Evolutionary conservation across 2,888 invertebrate species (phyloP).

Genomic region (Halictus quadricinctus): DNA sequence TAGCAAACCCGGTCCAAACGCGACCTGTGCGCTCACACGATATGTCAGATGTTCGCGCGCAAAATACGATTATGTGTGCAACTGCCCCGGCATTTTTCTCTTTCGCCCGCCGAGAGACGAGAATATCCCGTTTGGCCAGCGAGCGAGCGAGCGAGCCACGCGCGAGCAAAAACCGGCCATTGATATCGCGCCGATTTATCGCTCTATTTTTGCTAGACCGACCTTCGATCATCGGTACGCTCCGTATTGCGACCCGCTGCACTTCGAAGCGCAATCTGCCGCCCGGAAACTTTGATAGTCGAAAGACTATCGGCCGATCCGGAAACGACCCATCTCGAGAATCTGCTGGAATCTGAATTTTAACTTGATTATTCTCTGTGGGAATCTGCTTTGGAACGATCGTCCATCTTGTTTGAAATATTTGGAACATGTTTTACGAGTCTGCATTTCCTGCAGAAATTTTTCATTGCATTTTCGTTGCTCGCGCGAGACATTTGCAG

Average conservation of each 20-base stretch:
- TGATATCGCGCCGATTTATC: slow-evolving; percentile 61
- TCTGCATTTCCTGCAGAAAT: not conserved
- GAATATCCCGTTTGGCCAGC: not conserved
- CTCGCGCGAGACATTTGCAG: not conserved
- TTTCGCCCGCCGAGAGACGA: slow-evolving; percentile 7
- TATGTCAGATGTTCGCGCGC: not conserved
- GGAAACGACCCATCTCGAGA: not conserved
- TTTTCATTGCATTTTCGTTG: not conserved
- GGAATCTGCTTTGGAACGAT: not conserved
- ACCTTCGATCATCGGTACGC: slow-evolving; percentile 59
- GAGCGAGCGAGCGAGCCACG: not conserved
- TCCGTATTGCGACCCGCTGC: slow-evolving; percentile 62
- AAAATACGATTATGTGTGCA: not conserved
- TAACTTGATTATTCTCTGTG: not conserved
- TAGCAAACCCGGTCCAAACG: not conserved
- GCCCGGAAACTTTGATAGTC: not conserved
- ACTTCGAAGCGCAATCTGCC: not conserved
- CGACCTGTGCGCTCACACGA: not conserved
- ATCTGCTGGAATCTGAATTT: not conserved
- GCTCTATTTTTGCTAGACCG: slow-evolving; percentile 59
- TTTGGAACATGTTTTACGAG: not conserved
- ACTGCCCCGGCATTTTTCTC: not conserved
- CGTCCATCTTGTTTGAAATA: not conserved
- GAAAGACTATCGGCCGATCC: slow-evolving; percentile 1
- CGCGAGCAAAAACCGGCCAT: not conserved